These are phyloP conservation scores for Oncopodura yosiiana DNA, from an alignment of 1,140 invertebrate genomes.

Conservation along the genomic window DNA sequence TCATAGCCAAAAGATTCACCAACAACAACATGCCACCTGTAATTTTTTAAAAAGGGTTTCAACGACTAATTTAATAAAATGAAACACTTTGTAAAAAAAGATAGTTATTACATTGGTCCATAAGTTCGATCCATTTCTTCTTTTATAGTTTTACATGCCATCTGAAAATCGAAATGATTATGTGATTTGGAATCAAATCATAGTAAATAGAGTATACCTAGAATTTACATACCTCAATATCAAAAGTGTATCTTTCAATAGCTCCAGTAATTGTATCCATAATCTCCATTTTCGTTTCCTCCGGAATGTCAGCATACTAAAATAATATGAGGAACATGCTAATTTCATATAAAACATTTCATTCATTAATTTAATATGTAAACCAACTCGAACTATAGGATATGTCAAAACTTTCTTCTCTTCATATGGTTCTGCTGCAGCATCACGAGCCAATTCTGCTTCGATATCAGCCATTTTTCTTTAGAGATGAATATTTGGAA, in stretches of 20 bases:
- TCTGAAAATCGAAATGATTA: slow-evolving; percentile 42
- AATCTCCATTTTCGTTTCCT: slow-evolving; percentile 79
- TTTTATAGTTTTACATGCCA: slow-evolving; percentile 77
- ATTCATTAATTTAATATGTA: neutral
- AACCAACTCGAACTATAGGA: slow-evolving; percentile 16
- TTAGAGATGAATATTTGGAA: no score
- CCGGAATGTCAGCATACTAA: slow-evolving; percentile 76
- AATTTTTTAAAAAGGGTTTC: neutral
- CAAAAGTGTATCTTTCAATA: slow-evolving; percentile 75
- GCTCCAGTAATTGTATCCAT: slow-evolving; percentile 82
- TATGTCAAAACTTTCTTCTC: slow-evolving; percentile 14
- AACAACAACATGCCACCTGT: slow-evolving; percentile 47
- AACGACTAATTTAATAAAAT: neutral
- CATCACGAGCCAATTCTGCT: no score
- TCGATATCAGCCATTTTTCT: no score
- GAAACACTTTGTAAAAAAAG: neutral
- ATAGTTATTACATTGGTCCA: slow-evolving; percentile 58
- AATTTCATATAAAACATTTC: neutral
- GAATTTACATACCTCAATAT: slow-evolving; percentile 64
- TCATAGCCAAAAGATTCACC: slow-evolving; percentile 52
- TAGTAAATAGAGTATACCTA: slow-evolving; percentile 1
- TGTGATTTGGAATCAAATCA: neutral
- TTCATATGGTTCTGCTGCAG: no score
- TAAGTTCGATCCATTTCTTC: slow-evolving; percentile 90
- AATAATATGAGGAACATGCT: slow-evolving; percentile 35